phyloP scores from a whole-genome alignment of 2,797 vertebrate genomes.

The Rhabdophis nuchalis region DNA sequence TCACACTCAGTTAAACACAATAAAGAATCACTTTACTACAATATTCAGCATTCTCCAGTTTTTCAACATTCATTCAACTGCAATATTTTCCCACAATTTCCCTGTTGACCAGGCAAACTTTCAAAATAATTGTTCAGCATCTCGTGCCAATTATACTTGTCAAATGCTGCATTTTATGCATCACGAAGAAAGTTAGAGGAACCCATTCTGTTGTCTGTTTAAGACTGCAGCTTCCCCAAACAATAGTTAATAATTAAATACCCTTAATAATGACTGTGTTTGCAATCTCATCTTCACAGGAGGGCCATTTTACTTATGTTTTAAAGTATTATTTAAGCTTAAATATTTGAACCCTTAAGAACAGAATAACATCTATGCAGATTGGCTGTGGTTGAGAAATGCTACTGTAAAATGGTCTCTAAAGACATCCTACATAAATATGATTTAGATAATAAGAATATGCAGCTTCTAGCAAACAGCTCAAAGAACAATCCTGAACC shows the following conservation, averaged over 20 bases:
- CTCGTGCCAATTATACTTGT: slow-evolving; percentile 1
- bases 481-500: neutral
- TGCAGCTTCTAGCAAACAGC: neutral
- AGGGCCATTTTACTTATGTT: neutral
- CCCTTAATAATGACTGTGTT: neutral
- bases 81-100: slow-evolving; percentile 17
- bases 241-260: neutral
- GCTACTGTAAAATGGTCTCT: neutral
- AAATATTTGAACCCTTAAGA: slow-evolving; percentile 2
- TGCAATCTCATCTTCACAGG: neutral
- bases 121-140: neutral
- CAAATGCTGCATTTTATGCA: neutral
- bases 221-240: neutral
- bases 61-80: slow-evolving; percentile 17
- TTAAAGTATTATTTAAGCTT: neutral
- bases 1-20: neutral
- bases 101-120: neutral
- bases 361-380: neutral
- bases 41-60: neutral
- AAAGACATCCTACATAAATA: neutral
- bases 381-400: neutral
- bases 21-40: neutral
- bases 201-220: neutral
- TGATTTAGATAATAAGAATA: neutral
- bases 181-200: slow-evolving; percentile 8